Conservation (phyloP, 1,140 invertebrate species). For the Sitobion miscanthi region DNA sequence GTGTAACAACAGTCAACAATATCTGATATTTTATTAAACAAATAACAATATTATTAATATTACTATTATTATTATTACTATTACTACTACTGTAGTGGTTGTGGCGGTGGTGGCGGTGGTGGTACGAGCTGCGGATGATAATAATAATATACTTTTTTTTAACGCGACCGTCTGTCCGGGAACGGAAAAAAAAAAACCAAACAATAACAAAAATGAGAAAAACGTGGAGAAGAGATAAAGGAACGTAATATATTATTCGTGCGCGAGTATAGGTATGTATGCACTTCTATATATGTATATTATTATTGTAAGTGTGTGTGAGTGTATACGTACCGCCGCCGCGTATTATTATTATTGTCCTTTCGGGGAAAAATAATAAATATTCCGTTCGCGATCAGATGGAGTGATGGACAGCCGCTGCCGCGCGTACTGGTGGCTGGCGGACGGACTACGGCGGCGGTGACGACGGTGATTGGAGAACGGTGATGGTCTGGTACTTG, state of each 20-base stretch:
- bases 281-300: too few relatives aligned
- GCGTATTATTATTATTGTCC: constrained; percentile 32
- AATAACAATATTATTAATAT: neutral
- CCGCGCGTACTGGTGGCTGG: neutral
- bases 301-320: neutral
- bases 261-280: neutral
- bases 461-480: neutral
- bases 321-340: neutral
- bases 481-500: neutral
- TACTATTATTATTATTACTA: neutral
- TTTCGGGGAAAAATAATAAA: neutral
- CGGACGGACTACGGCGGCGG: neutral
- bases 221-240: constrained; percentile 52
- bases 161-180: neutral
- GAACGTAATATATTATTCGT: neutral
- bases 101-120: neutral
- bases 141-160: neutral
- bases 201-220: constrained; percentile 14
- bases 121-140: too few relatives aligned
- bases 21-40: constrained; percentile 5
- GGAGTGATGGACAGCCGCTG: neutral
- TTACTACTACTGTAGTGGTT: neutral
- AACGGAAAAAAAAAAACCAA: neutral
- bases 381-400: neutral
- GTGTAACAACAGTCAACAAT: neutral